Percentiles rank a stretch among this genome's conserved stretches.
These are phyloP conservation scores for Eulimnadia texana DNA, from an alignment of 1,140 invertebrate species.

Conservation along the genomic window DNA sequence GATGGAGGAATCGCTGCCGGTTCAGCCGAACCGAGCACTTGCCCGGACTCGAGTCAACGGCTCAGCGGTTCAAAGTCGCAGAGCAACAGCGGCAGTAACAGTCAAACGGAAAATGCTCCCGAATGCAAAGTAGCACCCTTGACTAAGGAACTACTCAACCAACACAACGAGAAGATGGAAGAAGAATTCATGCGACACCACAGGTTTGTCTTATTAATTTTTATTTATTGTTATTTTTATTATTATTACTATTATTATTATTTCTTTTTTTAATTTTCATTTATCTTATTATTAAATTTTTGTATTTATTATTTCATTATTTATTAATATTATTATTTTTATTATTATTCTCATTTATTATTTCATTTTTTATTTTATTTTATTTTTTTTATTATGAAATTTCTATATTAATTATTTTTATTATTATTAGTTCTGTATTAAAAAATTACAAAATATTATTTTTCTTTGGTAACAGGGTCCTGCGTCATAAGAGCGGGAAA, in stretches of 20 bases:
- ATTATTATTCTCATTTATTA: too few species aligned
- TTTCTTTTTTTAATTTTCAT: too few species aligned
- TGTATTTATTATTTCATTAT: too few species aligned
- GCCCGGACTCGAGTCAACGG: constrained; percentile 2
- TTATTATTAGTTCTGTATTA: too few species aligned
- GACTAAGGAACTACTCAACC: constrained; percentile 22
- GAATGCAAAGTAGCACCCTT: constrained; percentile 14
- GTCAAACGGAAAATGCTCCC: constrained; percentile 22
- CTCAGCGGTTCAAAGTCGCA: constrained; percentile 5
- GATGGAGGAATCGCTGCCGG: constrained; percentile 19
- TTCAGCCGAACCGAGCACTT: constrained; percentile 10
- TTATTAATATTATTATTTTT: too few species aligned
- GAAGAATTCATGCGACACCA: constrained; percentile 56
- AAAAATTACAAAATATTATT: too few species aligned
- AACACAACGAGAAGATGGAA: constrained; percentile 63
- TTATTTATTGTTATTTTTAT: constrained; percentile 17
- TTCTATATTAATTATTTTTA: neutral
- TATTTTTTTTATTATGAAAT: too few species aligned
- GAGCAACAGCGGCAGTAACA: constrained; percentile 9
- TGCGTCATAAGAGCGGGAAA: neutral
- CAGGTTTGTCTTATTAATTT: constrained; percentile 25
- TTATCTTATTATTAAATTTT: too few species aligned
- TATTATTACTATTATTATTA: too few species aligned
- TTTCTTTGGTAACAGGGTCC: constrained; percentile 11
- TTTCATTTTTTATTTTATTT: too few species aligned